Evolutionary conservation across 30 jellyfish, hydroid and myxozoan species (phyloP), one percentile per base, ranked within the genome.

Genomic region (Hydractinia symbiolongicarpus): DNA sequence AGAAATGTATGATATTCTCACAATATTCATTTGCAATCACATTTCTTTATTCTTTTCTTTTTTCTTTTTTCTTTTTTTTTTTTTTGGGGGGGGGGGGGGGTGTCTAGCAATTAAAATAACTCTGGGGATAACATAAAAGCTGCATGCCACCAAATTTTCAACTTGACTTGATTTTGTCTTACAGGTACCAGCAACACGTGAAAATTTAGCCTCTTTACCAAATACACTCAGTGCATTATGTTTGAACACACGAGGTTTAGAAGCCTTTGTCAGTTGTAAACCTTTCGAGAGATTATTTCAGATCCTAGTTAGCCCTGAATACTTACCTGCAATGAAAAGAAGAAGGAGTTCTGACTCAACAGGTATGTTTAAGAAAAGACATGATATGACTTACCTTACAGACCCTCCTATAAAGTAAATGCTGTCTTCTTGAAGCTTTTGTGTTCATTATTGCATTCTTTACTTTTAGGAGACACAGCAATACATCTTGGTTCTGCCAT

Each of bases 401-500:
- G 44, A 30, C 44, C 44, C 44, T 30, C 44, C 44, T 1, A 2
- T 30, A 0, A 30, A 30, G 44, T 30, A 30, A 30, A 30, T 30
- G 44, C 44, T 30, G 44, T 30, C 44, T 30, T 30, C 44, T 30
- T 30, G 44, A 30, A 30, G 44, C 44, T 30, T 30, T 30, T 30
- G 44, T 30, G 2, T 30, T 30, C 44, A 30, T 30, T 30, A 30
- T 30, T 58, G 69, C 69, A 58, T 58, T 0, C 3, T 13, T 9
- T 74, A 8, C 76, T 8, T 19, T 14, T 54, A 91, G 98, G 98
- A 52, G 98, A 93, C 73, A 93, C 98, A 21, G 98, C 98, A 6
- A 93, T 93, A 96, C 98, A 93, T 82, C 92, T 93, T 61, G 98
- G 98, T 15, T 87, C 98, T 15, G 98, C 98, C 20, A 93, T 93